Evolutionary conservation across 23 tunicate species (phyloP), one percentile per base, ranked within the genome.

Genomic region (Oikopleura vanhoeffeni): DNA sequence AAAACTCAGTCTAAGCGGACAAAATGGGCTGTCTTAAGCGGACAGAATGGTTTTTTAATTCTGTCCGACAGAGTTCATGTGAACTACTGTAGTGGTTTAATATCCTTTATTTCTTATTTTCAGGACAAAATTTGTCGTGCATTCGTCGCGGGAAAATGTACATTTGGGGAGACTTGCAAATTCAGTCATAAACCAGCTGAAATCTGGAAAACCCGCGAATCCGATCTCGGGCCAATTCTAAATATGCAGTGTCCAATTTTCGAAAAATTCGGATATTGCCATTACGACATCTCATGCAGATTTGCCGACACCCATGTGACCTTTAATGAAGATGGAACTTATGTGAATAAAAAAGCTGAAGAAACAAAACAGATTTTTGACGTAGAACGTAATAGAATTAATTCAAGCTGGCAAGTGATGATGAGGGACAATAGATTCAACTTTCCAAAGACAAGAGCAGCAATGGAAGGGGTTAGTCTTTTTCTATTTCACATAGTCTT

Each of bases 201-300:
- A 18, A 71, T 71, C 35, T 71, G 35, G 34, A 71, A 71, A 13
- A 71, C 4, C 79, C 27, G 79, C 27, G 79, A 71, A 30, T 38
- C 79, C 36, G 79, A 71, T 71, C 32, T 71, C 3, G 79, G 79
- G 34, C 79, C 38, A 33, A 71, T 32, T 28, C 79, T 71, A 24
- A 38, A 38, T 30, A 71, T 71, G 34, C 3, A 32, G 4, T 71
- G 79, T 71, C 79, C 79, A 3, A 32, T 30, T 30, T 71, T 13
- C 32, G 79, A 71, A 71, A 71, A 71, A 30, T 71, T 13, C 32
- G 79, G 79, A 3, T 71, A 18, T 71, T 71, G 79, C 79, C 79
- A 71, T 38, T 71, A 71, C 38, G 79, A 38, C 32, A 28, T 71
- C 27, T 71, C 79, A 18, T 71, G 79, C 32, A 33, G 79, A 71